phyloP scores from a whole-genome alignment of 1,140 invertebrate species.

The Cotesia vestalis region DNA sequence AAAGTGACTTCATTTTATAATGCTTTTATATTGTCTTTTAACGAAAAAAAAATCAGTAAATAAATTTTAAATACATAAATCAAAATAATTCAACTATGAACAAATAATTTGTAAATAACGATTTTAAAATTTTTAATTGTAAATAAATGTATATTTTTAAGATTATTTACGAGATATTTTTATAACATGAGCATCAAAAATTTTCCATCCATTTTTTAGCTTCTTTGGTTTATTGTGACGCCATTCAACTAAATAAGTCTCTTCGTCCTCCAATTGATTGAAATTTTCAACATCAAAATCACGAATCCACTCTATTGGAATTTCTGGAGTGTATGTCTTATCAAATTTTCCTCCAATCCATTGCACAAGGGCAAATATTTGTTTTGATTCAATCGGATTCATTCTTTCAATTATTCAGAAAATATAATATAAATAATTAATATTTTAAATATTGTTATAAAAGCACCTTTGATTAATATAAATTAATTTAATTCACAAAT shows the following conservation, averaged over 20 bases:
- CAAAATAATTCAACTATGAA: neutral
- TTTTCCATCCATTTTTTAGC: conserved; percentile 17
- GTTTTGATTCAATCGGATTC: neutral
- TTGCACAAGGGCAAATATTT: conserved; percentile 16
- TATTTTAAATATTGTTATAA: neutral
- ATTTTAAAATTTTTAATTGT: neutral
- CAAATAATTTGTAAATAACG: neutral
- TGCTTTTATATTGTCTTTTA: neutral
- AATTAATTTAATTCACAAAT: neutral
- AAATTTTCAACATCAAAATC: conserved; percentile 9
- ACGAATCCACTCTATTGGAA: conserved; percentile 25
- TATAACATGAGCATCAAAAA: conserved; percentile 14
- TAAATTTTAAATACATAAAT: too few species aligned
- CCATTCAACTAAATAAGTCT: conserved; percentile 21
- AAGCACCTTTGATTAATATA: neutral
- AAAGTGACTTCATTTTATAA: neutral
- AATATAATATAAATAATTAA: neutral
- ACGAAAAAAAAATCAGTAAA: too few species aligned
- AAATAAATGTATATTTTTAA: neutral
- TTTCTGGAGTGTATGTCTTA: conserved; percentile 11
- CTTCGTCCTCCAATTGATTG: neutral
- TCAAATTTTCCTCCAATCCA: conserved; percentile 13
- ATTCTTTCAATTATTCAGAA: neutral
- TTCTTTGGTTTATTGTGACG: conserved; percentile 14
- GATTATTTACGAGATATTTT: conserved; percentile 12